Conservation (phyloP, 2,113 vertebrate species). For the Pantherophis guttatus region DNA sequence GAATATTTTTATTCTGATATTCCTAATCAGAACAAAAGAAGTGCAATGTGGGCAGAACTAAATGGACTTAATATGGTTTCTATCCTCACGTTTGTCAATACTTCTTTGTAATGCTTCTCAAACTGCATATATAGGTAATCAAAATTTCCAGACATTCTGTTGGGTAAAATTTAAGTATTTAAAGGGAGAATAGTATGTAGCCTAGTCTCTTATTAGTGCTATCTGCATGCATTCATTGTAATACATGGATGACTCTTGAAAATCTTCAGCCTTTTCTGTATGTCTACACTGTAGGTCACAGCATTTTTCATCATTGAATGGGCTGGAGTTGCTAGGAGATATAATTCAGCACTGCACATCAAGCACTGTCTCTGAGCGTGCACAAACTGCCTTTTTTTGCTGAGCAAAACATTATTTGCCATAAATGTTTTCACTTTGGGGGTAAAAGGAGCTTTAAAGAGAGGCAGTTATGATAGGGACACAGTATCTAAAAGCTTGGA, state of each 20-base stretch:
- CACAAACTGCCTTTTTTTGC: not conserved
- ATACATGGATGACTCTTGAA: not conserved
- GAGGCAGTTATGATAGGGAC: not conserved
- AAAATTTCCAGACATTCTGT: not conserved
- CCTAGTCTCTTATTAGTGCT: too few relatives aligned
- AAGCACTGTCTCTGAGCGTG: not conserved
- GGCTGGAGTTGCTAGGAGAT: not conserved
- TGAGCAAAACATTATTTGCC: not conserved
- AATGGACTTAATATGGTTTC: not conserved
- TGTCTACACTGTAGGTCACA: not conserved
- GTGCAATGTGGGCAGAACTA: not conserved
- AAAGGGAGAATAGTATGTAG: not conserved
- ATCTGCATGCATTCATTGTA: not conserved
- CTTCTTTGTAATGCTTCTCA: not conserved
- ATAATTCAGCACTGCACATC: not conserved
- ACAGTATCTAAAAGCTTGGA: not conserved
- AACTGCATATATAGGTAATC: not conserved
- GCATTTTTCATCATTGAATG: not conserved
- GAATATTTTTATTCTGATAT: too few relatives aligned
- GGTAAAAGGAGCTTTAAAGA: not conserved
- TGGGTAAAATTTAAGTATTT: not conserved
- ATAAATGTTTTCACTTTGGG: not conserved
- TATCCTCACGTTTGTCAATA: not conserved
- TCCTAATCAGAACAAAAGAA: not conserved
- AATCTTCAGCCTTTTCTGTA: not conserved